phyloP scores from a whole-genome alignment of 1,140 invertebrate genomes.

The Drosophila paulistorum region DNA sequence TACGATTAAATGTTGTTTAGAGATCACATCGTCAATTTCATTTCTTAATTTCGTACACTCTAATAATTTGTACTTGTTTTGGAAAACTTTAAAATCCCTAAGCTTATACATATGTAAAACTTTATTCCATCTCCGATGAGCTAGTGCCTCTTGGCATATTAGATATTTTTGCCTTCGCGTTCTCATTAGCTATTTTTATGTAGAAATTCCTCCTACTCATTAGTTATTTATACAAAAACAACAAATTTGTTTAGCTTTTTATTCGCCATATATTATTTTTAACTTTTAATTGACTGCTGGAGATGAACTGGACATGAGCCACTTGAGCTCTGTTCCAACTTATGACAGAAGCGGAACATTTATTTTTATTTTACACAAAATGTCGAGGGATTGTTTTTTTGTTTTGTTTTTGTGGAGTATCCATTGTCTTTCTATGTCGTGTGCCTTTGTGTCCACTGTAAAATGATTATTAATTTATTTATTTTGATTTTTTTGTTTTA shows the following conservation, averaged over 20 bases:
- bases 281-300: slow-evolving; percentile 12
- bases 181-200: background rate
- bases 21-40: too few species aligned
- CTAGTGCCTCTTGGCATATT: background rate
- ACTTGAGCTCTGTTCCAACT: slow-evolving; percentile 45
- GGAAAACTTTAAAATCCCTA: too few species aligned
- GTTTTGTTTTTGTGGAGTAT: slow-evolving; percentile 16
- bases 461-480: slow-evolving; percentile 56
- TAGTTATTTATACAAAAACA: slow-evolving; percentile 30
- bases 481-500: slow-evolving; percentile 25
- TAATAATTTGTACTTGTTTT: too few species aligned
- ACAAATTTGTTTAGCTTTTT: slow-evolving; percentile 33
- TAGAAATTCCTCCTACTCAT: background rate
- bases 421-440: slow-evolving; percentile 37
- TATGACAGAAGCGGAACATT: slow-evolving; percentile 55
- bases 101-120: too few species aligned
- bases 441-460: slow-evolving; percentile 56
- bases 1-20: too few species aligned
- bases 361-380: slow-evolving; percentile 39
- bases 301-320: slow-evolving; percentile 38
- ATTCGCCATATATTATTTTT: slow-evolving; percentile 28
- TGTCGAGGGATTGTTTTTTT: slow-evolving; percentile 1
- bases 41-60: too few species aligned
- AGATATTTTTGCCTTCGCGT: background rate
- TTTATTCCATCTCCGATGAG: too few species aligned